Evolutionary conservation across 2,113 vertebrate genomes (phyloP), one percentile per base, ranked within the genome.

Genomic region (Oreocharis arfaki): DNA sequence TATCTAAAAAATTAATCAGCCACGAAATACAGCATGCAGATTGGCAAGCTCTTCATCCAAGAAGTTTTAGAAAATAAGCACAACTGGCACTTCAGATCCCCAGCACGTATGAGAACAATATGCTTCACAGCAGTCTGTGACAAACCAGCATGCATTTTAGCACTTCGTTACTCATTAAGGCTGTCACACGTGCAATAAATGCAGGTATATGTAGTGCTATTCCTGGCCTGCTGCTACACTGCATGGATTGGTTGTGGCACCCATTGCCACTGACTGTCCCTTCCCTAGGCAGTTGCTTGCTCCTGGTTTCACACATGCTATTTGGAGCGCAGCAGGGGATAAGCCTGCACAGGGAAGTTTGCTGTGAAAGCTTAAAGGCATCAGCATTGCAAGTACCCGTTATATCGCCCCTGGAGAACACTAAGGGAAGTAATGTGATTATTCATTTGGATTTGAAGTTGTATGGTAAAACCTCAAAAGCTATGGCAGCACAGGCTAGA

Each of bases 1-100:
- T 69, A 28, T 37, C 87, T 71, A 83, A 96, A 85, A 97, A 94
- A 90, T 73, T 87, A 87, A 90, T 93, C 78, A 90, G 49, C 61
- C 81, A 64, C 61, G 53, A 82, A 95, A 91, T 33, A 57, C 82
- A 28, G 26, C 85, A 83, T 79, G 74, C 67, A 60, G 74, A 69
- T 49, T 68, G 28, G 33, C 70, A 93, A 85, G 24, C 16, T 87
- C 57, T 87, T 91, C 41, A 49, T 55, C 57, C 65, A 79, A 60
- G 61, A 87, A 89, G 53, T 82, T 87, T 85, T 37, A 77, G 44
- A 63, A 82, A 91, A 85, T 47, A 60, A 94, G 70, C 61, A 76
- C 74, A 90, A 90, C 65, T 71, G 57, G 44, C 41, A 27, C 42
- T 93, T 93, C 35, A 78, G 64, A 35, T 63, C 47, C 30, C 27